Percentiles rank a stretch among this genome's conserved stretches.
Conservation (phyloP, 1,140 invertebrate genomes). For the Drosophila ananassae region DNA sequence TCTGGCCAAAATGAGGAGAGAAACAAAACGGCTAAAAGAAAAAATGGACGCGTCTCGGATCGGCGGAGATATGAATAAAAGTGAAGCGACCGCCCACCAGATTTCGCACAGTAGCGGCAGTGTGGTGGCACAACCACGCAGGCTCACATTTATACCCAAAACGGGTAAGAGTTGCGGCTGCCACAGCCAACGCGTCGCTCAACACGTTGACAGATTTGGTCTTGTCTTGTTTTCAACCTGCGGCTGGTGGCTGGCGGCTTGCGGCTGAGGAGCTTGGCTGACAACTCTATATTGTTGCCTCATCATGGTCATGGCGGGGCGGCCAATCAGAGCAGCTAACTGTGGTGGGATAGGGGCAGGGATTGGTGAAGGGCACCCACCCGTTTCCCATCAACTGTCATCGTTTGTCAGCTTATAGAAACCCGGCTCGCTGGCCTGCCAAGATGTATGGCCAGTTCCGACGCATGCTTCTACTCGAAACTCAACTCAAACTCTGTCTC, state of each 20-base stretch:
- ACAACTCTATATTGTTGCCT: constrained; percentile 75
- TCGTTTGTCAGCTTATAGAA: constrained; percentile 83
- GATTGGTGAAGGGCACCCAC: constrained; percentile 55
- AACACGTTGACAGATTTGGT: constrained; percentile 80
- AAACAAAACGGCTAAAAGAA: constrained; percentile 15
- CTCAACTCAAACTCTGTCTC: constrained; percentile 17
- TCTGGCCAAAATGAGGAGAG: constrained; percentile 34
- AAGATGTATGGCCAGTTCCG: constrained; percentile 76
- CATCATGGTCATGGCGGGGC: constrained; percentile 40
- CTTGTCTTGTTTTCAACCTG: constrained; percentile 68
- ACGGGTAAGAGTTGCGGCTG: constrained; percentile 20
- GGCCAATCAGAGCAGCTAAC: constrained; percentile 71
- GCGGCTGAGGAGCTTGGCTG: constrained; percentile 48
- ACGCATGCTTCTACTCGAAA: constrained; percentile 40
- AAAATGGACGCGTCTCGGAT: constrained; percentile 47
- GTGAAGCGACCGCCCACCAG: constrained; percentile 76
- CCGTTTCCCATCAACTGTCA: constrained; percentile 81
- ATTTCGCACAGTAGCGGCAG: constrained; percentile 41
- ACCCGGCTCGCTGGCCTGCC: constrained; percentile 49
- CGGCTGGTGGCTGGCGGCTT: constrained; percentile 10
- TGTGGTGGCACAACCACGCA: constrained; percentile 18
- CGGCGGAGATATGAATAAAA: constrained; percentile 57
- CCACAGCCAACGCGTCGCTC: constrained; percentile 61
- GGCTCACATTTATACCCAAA: constrained; percentile 43
- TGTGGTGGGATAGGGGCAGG: constrained; percentile 1